phyloP scores from a whole-genome alignment of 2,113 vertebrate genomes.

The Prochilodus magdalenae region DNA sequence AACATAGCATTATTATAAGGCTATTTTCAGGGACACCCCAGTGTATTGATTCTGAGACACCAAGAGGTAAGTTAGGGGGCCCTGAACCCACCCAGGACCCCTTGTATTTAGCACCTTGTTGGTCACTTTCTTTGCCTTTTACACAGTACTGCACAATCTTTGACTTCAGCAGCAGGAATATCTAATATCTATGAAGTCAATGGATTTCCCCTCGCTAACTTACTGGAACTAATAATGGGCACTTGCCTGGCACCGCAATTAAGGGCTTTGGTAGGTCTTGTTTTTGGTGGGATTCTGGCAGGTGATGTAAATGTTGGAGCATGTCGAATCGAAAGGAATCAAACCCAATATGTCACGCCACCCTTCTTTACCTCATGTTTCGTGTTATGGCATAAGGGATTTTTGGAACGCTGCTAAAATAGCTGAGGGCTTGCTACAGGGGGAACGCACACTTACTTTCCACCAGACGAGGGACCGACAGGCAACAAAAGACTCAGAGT shows the following conservation, averaged over 20 bases:
- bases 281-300: conserved; percentile 16
- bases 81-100: no score
- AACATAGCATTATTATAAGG: no score
- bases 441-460: conserved; percentile 33
- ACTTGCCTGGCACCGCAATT: conserved; percentile 10
- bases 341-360: neutral
- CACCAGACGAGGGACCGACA: conserved; percentile 9
- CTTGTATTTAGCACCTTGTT: no score
- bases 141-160: no score
- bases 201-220: neutral
- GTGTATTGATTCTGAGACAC: no score
- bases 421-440: conserved; percentile 32
- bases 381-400: conserved; percentile 14
- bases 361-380: conserved; percentile 15
- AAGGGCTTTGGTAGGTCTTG: conserved; percentile 12
- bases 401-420: conserved; percentile 30
- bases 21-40: no score
- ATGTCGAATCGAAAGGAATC: conserved; percentile 27
- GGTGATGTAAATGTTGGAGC: conserved; percentile 31
- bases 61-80: no score
- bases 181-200: neutral
- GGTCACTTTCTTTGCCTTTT: neutral
- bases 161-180: neutral
- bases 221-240: neutral
- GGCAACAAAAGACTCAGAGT: conserved; percentile 38